Base-by-base conservation (phyloP, 2,888 invertebrate species). In the Dynastes tityus region DNA sequence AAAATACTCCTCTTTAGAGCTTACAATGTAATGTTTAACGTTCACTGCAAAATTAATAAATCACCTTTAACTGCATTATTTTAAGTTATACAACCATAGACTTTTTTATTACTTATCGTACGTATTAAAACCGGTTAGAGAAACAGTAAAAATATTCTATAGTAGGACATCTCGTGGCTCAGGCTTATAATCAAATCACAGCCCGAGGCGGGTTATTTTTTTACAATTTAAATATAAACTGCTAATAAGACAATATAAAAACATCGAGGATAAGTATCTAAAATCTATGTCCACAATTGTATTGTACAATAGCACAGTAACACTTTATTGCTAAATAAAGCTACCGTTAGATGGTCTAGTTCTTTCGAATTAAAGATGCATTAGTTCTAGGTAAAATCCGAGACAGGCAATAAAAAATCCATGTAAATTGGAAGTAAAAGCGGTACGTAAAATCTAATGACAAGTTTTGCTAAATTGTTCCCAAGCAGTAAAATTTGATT, bases 281-380 rank as follows among this genome's bases (percentile, higher is more conserved):
- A 16, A 58, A 8, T 58, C 16, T 58, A 58, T 16, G 22, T 22
- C 22, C 8, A 58, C 55, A 58, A 58, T 58, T 58, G 8, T 58
- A 22, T 16, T 58, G 22, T 58, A 58, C 22, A 58, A 22, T 8
- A 22, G n/a, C 22, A 58, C 55, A 58, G 22, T 22, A 16, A 67
- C 13, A 67, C 22, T 45, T 67, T 45, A 67, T 67, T 67, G 22
- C 40, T 22, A 45, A 40, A 58, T 22, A 45, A 45, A 58, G 27
- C 40, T 40, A 67, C 40, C 37, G 65, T 67, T 45, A 67, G 8
- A 2, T 40, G 65, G 2, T 45, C 65, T 40, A 67, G 65, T 67
- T 67, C 40, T n/a, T 45, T 67, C 40, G 45, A 45, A 67, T 67
- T 45, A 67, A 45, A 67, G 16, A 67, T 67, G n/a, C 22, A 67